phyloP scores from a whole-genome alignment of 1,140 invertebrate species.

The Drosophila sulfurigaster region DNA sequence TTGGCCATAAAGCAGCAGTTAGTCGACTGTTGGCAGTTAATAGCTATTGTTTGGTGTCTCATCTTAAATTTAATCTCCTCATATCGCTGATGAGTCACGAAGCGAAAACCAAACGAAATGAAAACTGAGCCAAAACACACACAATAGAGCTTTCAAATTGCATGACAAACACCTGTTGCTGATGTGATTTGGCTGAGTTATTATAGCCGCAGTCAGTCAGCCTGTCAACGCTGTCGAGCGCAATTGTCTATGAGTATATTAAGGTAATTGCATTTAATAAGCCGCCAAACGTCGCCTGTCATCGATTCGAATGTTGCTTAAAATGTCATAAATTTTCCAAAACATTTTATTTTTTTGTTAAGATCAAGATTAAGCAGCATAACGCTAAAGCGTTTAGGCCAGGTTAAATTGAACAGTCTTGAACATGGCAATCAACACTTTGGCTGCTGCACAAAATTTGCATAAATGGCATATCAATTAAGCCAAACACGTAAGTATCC shows the following conservation, averaged over 20 bases:
- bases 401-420: slow-evolving; percentile 33
- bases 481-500: slow-evolving; percentile 66
- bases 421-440: slow-evolving; percentile 32
- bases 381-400: slow-evolving; percentile 14
- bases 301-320: slow-evolving; percentile 49
- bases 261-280: slow-evolving; percentile 78
- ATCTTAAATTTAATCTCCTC: slow-evolving; percentile 38
- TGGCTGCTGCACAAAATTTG: slow-evolving; percentile 58
- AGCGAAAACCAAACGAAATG: background rate
- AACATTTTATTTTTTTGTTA: slow-evolving; percentile 30
- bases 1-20: slow-evolving; percentile 19
- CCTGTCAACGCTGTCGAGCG: slow-evolving; percentile 63
- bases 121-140: slow-evolving; percentile 25
- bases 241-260: slow-evolving; percentile 69
- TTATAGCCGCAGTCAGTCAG: slow-evolving; percentile 39
- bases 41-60: slow-evolving; percentile 35
- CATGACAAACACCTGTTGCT: slow-evolving; percentile 42
- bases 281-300: slow-evolving; percentile 33
- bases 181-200: slow-evolving; percentile 53
- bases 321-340: slow-evolving; percentile 50
- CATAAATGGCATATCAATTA: slow-evolving; percentile 82
- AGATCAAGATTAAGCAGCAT: slow-evolving; percentile 28
- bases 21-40: slow-evolving; percentile 4
- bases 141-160: slow-evolving; percentile 36
- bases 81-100: slow-evolving; percentile 13